Percentiles rank a stretch among this genome's conserved stretches.
These are phyloP conservation scores for Thalpophila matura DNA, from an alignment of 2,888 invertebrate species.

Conservation along the genomic window DNA sequence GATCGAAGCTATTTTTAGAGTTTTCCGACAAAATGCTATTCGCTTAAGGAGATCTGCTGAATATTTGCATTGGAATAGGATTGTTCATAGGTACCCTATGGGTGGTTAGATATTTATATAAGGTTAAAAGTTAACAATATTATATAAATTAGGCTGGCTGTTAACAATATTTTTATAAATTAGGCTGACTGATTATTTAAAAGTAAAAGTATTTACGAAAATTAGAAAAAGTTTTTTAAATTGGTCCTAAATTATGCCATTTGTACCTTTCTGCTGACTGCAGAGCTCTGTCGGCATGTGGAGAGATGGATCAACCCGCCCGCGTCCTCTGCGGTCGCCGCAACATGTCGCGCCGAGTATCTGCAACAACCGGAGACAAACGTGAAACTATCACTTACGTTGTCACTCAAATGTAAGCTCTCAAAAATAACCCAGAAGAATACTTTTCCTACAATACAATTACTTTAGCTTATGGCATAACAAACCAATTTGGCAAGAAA, in stretches of 20 bases:
- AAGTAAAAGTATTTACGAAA: background rate
- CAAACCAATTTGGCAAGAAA: background rate
- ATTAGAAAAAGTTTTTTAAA: too few species aligned
- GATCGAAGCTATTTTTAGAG: constrained; percentile 39
- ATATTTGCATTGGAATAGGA: constrained; percentile 50
- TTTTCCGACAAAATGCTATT: constrained; percentile 38
- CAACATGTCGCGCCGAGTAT: constrained; percentile 73
- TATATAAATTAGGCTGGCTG: too few species aligned
- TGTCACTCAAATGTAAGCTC: too few species aligned
- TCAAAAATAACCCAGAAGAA: too few species aligned
- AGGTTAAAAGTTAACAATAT: background rate
- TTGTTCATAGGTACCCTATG: constrained; percentile 29
- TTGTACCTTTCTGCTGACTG: constrained; percentile 87
- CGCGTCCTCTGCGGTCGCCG: constrained; percentile 68
- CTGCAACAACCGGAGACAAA: constrained; percentile 69
- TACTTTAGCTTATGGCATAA: background rate
- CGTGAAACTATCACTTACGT: constrained; percentile 14
- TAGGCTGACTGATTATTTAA: background rate
- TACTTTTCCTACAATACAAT: background rate
- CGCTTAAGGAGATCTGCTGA: constrained; percentile 40
- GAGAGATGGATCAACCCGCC: constrained; percentile 80
- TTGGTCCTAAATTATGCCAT: too few species aligned
- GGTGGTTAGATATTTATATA: constrained; percentile 2
- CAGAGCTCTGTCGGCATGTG: constrained; percentile 87
- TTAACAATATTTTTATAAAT: constrained; percentile 4